Evolutionary conservation across 2,797 vertebrate species (phyloP).

Genomic region (Adelosebastes latens): DNA sequence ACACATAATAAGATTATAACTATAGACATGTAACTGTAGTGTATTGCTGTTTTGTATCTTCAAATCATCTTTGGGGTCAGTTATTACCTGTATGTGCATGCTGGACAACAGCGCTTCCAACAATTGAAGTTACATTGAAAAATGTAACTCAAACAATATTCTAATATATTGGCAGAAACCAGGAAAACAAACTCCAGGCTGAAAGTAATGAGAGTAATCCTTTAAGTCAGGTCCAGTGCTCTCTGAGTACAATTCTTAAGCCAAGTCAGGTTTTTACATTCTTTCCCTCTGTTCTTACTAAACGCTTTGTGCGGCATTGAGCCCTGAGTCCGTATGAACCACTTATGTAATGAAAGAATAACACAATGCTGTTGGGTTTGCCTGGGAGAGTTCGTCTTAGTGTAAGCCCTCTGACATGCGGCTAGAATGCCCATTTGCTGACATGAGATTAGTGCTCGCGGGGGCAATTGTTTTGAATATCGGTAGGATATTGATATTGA

Average conservation of each 20-base stretch:
- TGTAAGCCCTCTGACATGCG: slow-evolving; percentile 38
- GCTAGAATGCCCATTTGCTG: slow-evolving; percentile 52
- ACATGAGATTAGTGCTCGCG: slow-evolving; percentile 35
- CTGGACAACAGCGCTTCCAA: neutral
- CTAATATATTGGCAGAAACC: slow-evolving; percentile 1
- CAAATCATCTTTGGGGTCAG: neutral
- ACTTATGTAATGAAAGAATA: slow-evolving; percentile 48
- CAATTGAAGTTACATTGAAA: neutral
- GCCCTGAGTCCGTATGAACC: slow-evolving; percentile 22
- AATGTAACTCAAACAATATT: neutral
- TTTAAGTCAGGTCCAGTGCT: slow-evolving; percentile 36
- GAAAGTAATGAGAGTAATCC: slow-evolving; percentile 51
- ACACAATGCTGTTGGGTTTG: slow-evolving; percentile 1
- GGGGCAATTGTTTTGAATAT: slow-evolving; percentile 58
- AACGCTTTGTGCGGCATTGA: slow-evolving; percentile 41
- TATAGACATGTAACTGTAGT: neutral
- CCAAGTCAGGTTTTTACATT: slow-evolving; percentile 70
- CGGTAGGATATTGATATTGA: slow-evolving; percentile 62
- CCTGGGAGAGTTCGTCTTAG: slow-evolving; percentile 12
- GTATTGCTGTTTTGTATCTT: neutral
- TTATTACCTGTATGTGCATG: too few relatives aligned
- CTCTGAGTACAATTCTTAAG: slow-evolving; percentile 57
- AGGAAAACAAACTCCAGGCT: slow-evolving; percentile 25
- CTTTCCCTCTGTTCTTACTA: slow-evolving; percentile 45
- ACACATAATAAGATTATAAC: neutral